Base-by-base conservation (phyloP, 2,888 invertebrate species). In the Apotomis betuletana region DNA sequence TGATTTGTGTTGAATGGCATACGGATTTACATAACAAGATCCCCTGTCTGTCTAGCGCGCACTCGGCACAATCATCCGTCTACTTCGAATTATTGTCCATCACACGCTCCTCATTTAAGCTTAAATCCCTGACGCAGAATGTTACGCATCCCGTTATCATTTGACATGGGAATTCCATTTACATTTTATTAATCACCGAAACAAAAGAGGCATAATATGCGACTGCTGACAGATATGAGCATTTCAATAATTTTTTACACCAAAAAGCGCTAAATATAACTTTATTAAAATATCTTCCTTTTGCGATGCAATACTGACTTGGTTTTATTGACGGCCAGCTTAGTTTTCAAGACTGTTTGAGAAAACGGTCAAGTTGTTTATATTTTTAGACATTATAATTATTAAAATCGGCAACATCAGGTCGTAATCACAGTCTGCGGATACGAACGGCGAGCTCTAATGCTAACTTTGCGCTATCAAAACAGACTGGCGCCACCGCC, bases 81-180 rank as follows among this genome's bases (percentile, higher is more conserved):
- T 52, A 72, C 72, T 72, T 59, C 57, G 58, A 72, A 68, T 67
- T 52, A 61, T 69, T 69, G 69, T 61, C 55, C 46, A 60, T 65
- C 69, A 64, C 55, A 52, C 65, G 59, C 60, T 49, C 57, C 58
- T 59, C 49, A 58, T 44, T 46, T 27, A 49, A 46, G 55, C 55
- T 15, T 65, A 36, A 57, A 46, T n/a, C 27, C 15, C 15, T 55
- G 44, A 13, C 63, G 63, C 10, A n/a, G 9, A 68, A 68, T 27
- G 52, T 64, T 54, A 44, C 67, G 67, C 52, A 13, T 58, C 78
- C 79, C 80, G 81, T 80, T 81, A 83, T 80, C 80, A 82, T 85
- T 80, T 83, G 85, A 83, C 84, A 82, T 80, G 86, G 80, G 83
- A 87, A 88, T 90, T 86, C 89, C 89, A 90, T 89, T 88, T 89